These are phyloP conservation scores for Pteronura brasiliensis DNA, from an alignment of 2,113 vertebrate species.

Conservation along the genomic window DNA sequence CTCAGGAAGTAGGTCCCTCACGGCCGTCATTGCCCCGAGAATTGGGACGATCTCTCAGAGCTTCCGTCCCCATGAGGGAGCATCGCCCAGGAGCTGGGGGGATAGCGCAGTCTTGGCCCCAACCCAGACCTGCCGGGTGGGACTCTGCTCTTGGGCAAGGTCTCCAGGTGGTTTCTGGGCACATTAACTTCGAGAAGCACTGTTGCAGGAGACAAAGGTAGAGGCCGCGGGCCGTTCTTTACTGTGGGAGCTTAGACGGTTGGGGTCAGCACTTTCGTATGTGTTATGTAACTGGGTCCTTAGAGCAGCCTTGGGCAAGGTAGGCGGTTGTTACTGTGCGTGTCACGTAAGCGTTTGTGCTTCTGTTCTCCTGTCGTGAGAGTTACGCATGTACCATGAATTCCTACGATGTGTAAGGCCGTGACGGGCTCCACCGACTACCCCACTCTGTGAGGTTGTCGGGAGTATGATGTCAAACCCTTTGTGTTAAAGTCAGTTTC, in stretches of 20 bases:
- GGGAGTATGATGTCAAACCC: neutral
- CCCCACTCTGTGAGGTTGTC: fast-evolving
- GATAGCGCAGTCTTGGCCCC: neutral
- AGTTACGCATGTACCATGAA: neutral
- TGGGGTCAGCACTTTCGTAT: neutral
- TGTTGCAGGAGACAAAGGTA: neutral
- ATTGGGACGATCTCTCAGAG: neutral
- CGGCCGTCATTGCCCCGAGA: neutral
- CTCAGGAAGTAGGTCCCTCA: neutral
- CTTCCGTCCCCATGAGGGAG: no score
- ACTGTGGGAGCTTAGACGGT: neutral
- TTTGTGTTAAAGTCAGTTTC: neutral
- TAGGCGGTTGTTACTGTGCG: neutral
- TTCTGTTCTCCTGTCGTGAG: neutral
- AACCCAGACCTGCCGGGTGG: neutral
- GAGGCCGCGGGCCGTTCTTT: neutral
- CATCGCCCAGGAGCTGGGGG: neutral
- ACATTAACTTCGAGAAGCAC: neutral
- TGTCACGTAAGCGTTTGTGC: neutral
- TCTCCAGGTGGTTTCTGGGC: neutral
- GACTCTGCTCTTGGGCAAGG: neutral
- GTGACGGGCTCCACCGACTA: neutral
- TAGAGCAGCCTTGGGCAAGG: neutral
- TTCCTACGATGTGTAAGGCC: neutral
- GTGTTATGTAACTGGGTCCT: neutral